Evolutionary conservation across 2,888 invertebrate genomes (phyloP), one percentile per base, ranked within the genome.

Genomic region (Cheilosia soror): DNA sequence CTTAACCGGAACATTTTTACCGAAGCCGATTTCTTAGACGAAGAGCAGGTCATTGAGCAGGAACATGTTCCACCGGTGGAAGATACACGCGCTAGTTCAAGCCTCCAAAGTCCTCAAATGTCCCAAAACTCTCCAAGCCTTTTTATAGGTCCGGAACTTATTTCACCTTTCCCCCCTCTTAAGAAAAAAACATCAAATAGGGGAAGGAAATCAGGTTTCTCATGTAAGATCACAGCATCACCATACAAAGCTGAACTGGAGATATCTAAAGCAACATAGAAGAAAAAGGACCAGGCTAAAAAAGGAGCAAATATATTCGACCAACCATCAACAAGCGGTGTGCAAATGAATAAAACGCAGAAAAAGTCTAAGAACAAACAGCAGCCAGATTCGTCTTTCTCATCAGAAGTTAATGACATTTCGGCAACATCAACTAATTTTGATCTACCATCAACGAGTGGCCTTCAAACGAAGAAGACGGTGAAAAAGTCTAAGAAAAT

Each of bases 1-100:
- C 29, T 55, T 15, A 44, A 44, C 47, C 57, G 47, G 13, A 69
- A 69, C 29, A 69, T 47, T 69, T 68, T 69, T 40, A 69, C 33
- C 13, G 57, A 44, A 42, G 20, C 57, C 42, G 31, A 40, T 51
- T 66, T 66, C 49, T 11, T 53, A 66, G 65, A 66, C 33, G 33
- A 51, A 65, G 37, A 65, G 51, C 27, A 29, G 42, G 15, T 15
- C 44, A 31, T 6, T 47, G 42, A 66, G 53, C 68, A 55, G 68
- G 42, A 55, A 55, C 13, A 42, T 40, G 55, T 66, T 40, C 53
- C 31, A 66, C 37, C 27, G 44, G 27, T 44, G n/a, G 29, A 62
- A 44, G 29, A 29, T 44, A 62, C 29, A 44, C 27, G 62, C n/a
- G 7, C 40, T 66, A 66, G 66, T 11, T 40, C 31, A 66, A 66